Evolutionary conservation across 2,888 invertebrate species (phyloP).

Genomic region (Geotrupes spiniger): DNA sequence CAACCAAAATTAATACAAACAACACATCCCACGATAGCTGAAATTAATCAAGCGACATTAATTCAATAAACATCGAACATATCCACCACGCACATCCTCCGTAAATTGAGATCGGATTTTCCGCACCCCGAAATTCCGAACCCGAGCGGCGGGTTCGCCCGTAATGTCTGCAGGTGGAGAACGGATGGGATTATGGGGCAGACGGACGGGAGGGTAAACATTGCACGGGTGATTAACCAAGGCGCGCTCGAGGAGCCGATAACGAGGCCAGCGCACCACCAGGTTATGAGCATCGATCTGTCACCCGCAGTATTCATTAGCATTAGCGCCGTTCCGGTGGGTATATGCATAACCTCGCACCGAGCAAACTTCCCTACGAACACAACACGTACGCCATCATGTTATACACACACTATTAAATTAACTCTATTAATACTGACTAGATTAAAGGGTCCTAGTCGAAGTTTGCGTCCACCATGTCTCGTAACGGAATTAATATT

Average conservation of each 20-base stretch:
- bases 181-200: constrained; percentile 17
- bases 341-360: constrained; percentile 17
- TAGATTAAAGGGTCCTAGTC: too few relatives aligned
- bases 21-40: background rate
- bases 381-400: constrained; percentile 10
- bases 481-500: too few relatives aligned
- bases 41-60: constrained; percentile 3
- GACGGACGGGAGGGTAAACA: constrained; percentile 26
- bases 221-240: constrained; percentile 37
- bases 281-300: constrained; percentile 39
- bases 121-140: background rate
- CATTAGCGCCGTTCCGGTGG: constrained; percentile 22
- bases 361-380: constrained; percentile 17
- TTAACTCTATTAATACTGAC: constrained; percentile 15
- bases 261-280: constrained; percentile 37
- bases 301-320: constrained; percentile 34
- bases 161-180: constrained; percentile 3
- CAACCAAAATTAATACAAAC: too few relatives aligned
- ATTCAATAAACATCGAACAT: constrained; percentile 2
- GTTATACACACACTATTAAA: constrained; percentile 15
- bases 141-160: background rate
- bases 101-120: constrained; percentile 2
- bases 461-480: too few relatives aligned
- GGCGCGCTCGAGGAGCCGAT: constrained; percentile 40
- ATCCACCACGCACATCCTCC: constrained; percentile 1